Conservation (phyloP, 2,888 invertebrate genomes). For the Thecophora atra region DNA sequence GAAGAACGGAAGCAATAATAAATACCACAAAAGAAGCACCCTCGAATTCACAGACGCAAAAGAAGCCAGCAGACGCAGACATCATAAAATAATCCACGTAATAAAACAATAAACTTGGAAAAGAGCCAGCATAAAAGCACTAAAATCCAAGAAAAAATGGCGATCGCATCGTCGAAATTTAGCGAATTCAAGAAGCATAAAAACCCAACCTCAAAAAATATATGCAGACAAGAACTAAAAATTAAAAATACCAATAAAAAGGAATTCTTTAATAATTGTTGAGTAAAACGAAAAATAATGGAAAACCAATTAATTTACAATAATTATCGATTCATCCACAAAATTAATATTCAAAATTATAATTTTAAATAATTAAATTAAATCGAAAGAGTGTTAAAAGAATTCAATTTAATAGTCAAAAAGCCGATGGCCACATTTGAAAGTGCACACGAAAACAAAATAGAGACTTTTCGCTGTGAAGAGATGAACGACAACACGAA, state of each 20-base stretch:
- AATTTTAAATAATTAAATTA: too few relatives aligned
- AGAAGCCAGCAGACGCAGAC: slow-evolving; percentile 20
- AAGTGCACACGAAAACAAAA: background rate
- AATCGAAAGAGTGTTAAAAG: too few relatives aligned
- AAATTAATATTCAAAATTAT: too few relatives aligned
- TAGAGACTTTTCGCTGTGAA: background rate
- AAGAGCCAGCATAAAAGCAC: slow-evolving; percentile 31
- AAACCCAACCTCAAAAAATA: slow-evolving; percentile 44
- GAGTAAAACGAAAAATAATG: background rate
- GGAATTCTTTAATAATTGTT: too few relatives aligned
- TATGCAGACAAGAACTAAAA: slow-evolving; percentile 16
- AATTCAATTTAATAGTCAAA: background rate
- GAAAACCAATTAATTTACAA: slow-evolving; percentile 1
- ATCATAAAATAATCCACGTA: slow-evolving; percentile 1
- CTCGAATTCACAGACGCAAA: slow-evolving; percentile 23
- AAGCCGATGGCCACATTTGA: background rate
- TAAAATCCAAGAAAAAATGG: slow-evolving; percentile 34
- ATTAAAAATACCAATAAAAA: slow-evolving; percentile 33
- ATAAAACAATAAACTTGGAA: slow-evolving; percentile 28
- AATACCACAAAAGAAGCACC: slow-evolving; percentile 27
- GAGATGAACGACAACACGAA: background rate
- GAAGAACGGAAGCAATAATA: slow-evolving; percentile 52
- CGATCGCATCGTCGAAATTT: slow-evolving; percentile 21
- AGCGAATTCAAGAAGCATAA: slow-evolving; percentile 39
- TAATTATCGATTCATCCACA: background rate